Base-by-base conservation (phyloP, 2,888 invertebrate species). In the Epinotia brunnichana region DNA sequence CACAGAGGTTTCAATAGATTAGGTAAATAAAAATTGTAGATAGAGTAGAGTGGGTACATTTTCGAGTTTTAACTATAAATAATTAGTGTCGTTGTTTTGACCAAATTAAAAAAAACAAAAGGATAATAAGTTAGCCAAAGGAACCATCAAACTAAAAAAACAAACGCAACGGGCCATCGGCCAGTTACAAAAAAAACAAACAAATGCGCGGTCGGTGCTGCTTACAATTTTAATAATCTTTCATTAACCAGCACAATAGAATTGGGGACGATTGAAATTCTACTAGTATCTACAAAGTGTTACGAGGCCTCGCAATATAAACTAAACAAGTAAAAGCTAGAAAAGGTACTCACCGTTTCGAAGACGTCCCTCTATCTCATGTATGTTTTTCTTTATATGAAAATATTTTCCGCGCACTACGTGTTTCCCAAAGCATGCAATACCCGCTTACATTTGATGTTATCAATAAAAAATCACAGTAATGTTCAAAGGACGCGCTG, bases 381-480 rank as follows among this genome's bases (percentile, higher is more conserved):
- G 29, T 35, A 21, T 48, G 68, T 73, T 73, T 61, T 69, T 69
- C 69, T 73, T 73, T 53, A 24, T 48, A 44, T 56, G 61, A 48
- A 69, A 69, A 63, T 69, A 69, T 56, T 73, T 73, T 73, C 73
- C 69, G 73, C 68, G 69, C 69, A 56, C 39, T 66, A 53, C 70
- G 70, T 59, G 68, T 68, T 72, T 72, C 61, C 67, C 68, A 24
- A 51, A 44, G 21, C 61, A 62, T 61, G 61, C 62, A 56, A 61
- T 62, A 21, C 35, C 11, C 35, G 35, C 61, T 72, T 19, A 67
- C 39, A 56, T 63, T 41, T 17, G 56, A 69, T 63, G 48, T 73
- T 73, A 69, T 73, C 57, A 69, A 57, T 73, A 51, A 68, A 48
- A 71, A 72, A 68, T 35, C 68, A 68, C 69, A 41, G 35, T 44